Conservation (phyloP, 2,888 invertebrate species). For the Protophormia terraenovae region DNA sequence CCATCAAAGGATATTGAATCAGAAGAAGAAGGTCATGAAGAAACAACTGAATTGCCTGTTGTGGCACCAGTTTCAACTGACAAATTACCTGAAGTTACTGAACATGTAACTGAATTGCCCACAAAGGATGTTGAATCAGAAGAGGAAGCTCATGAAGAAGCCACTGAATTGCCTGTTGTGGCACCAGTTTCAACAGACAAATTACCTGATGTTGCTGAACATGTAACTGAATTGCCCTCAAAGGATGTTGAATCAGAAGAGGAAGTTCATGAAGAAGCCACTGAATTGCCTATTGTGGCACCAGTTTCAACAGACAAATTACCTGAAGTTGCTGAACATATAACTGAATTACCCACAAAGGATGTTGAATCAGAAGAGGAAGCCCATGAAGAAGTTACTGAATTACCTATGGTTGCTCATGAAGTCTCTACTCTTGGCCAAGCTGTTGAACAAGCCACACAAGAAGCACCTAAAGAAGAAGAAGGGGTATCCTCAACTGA, state of each 20-base stretch:
- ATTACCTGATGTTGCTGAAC: conserved; percentile 51
- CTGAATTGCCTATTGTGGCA: conserved; percentile 61
- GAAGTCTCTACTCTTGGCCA: conserved; percentile 39
- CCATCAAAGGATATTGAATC: neutral
- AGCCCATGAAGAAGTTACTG: conserved; percentile 13
- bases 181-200: conserved; percentile 24
- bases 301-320: conserved; percentile 26
- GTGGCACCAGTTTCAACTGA: conserved; percentile 28
- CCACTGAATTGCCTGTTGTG: conserved; percentile 60
- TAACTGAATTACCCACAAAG: conserved; percentile 37
- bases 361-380: neutral
- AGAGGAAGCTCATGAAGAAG: too few relatives aligned
- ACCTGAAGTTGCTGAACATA: conserved; percentile 32
- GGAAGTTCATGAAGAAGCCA: conserved; percentile 4
- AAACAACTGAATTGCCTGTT: conserved; percentile 44
- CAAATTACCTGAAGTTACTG: conserved; percentile 51
- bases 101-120: conserved; percentile 24
- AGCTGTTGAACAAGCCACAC: conserved; percentile 52
- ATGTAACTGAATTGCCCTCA: conserved; percentile 32
- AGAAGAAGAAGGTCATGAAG: too few relatives aligned
- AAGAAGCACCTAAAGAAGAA: conserved; percentile 28
- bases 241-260: conserved; percentile 24
- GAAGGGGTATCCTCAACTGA: conserved; percentile 53
- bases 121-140: conserved; percentile 10
- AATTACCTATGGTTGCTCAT: conserved; percentile 60